A percentile compares a stretch with the other conserved stretches of the same genome.
phyloP scores from a whole-genome alignment of 2,888 invertebrate species.

The Fragum whitleyi region DNA sequence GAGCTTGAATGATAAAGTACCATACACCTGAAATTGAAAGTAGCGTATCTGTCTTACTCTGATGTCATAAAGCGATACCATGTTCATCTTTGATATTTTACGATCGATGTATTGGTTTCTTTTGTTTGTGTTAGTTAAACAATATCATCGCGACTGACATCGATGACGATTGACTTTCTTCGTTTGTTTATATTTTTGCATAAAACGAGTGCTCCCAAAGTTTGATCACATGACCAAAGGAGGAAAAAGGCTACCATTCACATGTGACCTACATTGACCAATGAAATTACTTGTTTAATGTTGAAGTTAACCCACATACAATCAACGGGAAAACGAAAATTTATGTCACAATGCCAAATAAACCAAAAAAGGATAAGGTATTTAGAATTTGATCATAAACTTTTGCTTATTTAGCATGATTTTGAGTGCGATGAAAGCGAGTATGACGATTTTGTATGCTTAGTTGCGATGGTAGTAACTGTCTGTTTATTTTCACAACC shows the following conservation, averaged over 20 bases:
- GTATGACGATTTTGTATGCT: neutral
- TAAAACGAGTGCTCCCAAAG: slow-evolving; percentile 33
- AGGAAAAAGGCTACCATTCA: slow-evolving; percentile 46
- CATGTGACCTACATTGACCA: slow-evolving; percentile 78
- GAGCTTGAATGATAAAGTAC: too few species aligned
- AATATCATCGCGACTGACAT: too few species aligned
- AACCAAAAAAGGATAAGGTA: slow-evolving; percentile 83
- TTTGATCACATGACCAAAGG: slow-evolving; percentile 66
- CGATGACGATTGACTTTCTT: neutral
- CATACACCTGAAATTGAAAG: too few species aligned
- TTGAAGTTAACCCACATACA: slow-evolving; percentile 71
- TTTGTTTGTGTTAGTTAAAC: too few species aligned
- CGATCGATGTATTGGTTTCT: too few species aligned
- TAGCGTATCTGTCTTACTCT: too few species aligned
- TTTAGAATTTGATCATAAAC: neutral
- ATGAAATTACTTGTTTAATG: slow-evolving; percentile 79
- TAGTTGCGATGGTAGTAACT: slow-evolving; percentile 23
- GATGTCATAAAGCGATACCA: too few species aligned
- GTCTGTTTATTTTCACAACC: slow-evolving; percentile 23
- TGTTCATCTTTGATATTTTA: too few species aligned
- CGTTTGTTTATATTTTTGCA: neutral
- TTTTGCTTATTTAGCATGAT: too few species aligned
- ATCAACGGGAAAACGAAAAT: slow-evolving; percentile 64
- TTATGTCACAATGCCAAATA: slow-evolving; percentile 81
- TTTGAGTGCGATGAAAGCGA: neutral